Percentiles rank a stretch among this genome's conserved stretches.
phyloP scores from a whole-genome alignment of 1,140 invertebrate genomes.

The Phenacoccus solenopsis region DNA sequence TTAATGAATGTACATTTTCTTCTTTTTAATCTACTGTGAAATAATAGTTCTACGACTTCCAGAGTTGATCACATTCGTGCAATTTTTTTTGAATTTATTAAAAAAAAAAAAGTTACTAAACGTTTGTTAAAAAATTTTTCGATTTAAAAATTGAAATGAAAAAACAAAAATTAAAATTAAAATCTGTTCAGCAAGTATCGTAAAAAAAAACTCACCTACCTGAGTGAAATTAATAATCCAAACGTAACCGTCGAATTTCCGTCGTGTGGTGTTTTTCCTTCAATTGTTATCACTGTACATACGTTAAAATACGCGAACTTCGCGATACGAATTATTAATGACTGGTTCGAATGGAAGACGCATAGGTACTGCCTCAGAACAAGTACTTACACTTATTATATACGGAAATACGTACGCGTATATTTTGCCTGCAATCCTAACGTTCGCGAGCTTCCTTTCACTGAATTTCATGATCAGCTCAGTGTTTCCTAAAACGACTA shows the following conservation, averaged over 20 bases:
- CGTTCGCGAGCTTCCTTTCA: slow-evolving; percentile 4
- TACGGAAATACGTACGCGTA: not conserved
- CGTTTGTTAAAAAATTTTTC: too few species aligned
- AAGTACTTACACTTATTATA: not conserved
- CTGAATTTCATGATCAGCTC: slow-evolving; percentile 5
- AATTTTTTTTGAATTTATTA: too few species aligned
- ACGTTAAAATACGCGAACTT: not conserved
- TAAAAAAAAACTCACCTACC: not conserved
- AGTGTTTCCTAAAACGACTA: slow-evolving; percentile 10
- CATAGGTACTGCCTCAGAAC: not conserved
- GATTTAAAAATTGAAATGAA: too few species aligned
- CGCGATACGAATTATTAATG: not conserved
- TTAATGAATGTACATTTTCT: too few species aligned
- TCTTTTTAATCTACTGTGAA: too few species aligned
- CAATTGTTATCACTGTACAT: not conserved
- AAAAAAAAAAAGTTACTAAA: too few species aligned
- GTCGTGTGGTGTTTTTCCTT: not conserved
- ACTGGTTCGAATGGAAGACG: not conserved
- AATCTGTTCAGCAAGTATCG: too few species aligned
- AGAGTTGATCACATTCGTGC: too few species aligned
- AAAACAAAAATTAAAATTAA: too few species aligned
- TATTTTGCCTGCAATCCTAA: not conserved
- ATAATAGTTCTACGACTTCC: too few species aligned
- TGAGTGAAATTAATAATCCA: not conserved
- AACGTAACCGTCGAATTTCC: too few species aligned